Conservation (phyloP, 2,888 invertebrate genomes). For the Crioceris asparagi region DNA sequence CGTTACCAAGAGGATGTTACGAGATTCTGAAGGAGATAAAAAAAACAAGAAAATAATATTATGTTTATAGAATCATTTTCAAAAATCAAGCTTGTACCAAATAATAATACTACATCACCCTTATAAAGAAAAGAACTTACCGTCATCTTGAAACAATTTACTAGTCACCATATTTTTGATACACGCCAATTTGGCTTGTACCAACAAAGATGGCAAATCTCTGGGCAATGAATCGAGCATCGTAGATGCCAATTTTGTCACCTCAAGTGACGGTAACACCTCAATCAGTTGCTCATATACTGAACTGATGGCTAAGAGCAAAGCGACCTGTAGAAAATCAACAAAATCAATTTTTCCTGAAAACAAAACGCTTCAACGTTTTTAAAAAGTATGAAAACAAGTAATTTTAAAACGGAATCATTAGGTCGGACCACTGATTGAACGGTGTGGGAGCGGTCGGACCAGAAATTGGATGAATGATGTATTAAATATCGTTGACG, state of each 20-base stretch:
- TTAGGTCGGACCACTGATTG: no score
- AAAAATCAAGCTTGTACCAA: neutral
- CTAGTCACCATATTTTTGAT: conserved; percentile 71
- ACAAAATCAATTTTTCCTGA: conserved; percentile 1
- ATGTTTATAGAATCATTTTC: neutral
- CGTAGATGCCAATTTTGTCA: conserved; percentile 68
- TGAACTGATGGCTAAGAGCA: conserved; percentile 71
- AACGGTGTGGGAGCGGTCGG: no score
- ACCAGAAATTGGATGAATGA: no score
- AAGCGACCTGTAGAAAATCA: conserved; percentile 52
- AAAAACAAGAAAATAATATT: neutral
- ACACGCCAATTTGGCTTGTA: conserved; percentile 71
- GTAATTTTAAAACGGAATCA: no score
- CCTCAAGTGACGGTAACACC: conserved; percentile 63
- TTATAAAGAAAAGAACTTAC: no score
- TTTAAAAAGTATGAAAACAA: no score
- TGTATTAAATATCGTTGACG: no score
- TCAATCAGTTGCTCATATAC: conserved; percentile 72
- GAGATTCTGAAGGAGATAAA: conserved; percentile 59
- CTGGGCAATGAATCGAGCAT: conserved; percentile 67
- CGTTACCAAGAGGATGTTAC: conserved; percentile 70
- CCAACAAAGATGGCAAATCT: conserved; percentile 54
- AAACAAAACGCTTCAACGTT: neutral
- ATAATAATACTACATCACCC: no score
- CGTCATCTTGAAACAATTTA: conserved; percentile 61